Evolutionary conservation across 2,888 invertebrate genomes (phyloP), one percentile per base, ranked within the genome.

Genomic region (Saturnia japonica): DNA sequence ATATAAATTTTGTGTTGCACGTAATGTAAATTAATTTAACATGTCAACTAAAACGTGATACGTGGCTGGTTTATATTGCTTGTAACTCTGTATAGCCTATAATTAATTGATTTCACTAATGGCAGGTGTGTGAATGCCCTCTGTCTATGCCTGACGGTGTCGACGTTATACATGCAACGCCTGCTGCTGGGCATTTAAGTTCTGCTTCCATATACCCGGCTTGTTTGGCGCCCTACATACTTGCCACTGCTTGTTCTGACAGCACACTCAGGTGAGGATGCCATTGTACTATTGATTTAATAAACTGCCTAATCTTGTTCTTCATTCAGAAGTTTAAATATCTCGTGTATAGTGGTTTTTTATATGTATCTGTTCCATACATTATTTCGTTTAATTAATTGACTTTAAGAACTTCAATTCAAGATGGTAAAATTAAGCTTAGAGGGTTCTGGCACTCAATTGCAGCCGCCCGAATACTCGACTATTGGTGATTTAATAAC

Each of bases 131-230:
- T 86, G 97, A 97, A 68, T 98, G 99, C 87, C 96, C 97, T 69
- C 93, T 99, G 69, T 97, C 97, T 0, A 87, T 99, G 60, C 98
- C 99, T 0, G 96, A 97, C 72, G 98, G 97, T 6, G 98, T 99
- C 12, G 98, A 98, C 86, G 97, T 99, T 7, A 96, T 98, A 70
- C 98, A 98, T 88, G 99, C 99, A 0, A 96, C 98, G 0, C 98
- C 99, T 0, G 98, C 99, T 0, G 99, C 99, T 0, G 99, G 99
- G 0, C 99, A 99, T 88, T 94, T 99, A 64, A 98, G 99, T 85
- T 99, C 99, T 0, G 98, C 99, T 0, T 99, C 99, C 40, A 98
- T 99, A 81, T 99, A 99, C 91, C 99, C 99, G 7, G 99, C 99
- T n/a, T 99, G 99, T 89, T 96, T 99, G 83, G 99, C 99, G 0